Base-by-base conservation (phyloP, 2,888 invertebrate genomes). In the Scelioninae gen. 1 region DNA sequence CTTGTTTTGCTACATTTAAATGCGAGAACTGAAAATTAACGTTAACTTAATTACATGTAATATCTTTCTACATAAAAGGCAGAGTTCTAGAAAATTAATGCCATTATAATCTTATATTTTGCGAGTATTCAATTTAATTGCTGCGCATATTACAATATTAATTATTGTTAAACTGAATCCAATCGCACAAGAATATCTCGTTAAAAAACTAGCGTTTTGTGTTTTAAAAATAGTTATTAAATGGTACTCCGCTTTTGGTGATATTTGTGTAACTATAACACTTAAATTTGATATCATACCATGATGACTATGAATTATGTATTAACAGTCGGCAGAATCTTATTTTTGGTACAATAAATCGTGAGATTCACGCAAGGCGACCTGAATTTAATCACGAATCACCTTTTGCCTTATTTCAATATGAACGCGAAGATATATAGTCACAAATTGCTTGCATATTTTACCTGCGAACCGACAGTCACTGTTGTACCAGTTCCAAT, bases 391-490 rank as follows among this genome's bases (percentile, higher is more conserved):
- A 40, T 69, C 13, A n/a, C 34, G 13, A 68, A 34, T 32, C 16
- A 56, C n/a, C 16, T 58, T 60, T 60, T 53, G 45, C 45, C 63
- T 63, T 23, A 45, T 55, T 74, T 63, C 32, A 55, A 62, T 31
- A 5, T 2, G 45, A 38, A 66, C 13, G 0, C 47, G 15, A 63
- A 31, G 63, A 43, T 40, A 63, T 34, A 49, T 40, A 53, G 16
- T 58, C 10, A 11, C 16, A 69, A 68, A 75, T 78, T 45, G 43
- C 16, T 55, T 31, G 43, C 13, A 72, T 74, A 69, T 69, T 65
- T 74, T 82, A 93, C 94, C 93, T 94, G 95, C 16, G 95, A 95
- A 76, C 94, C 95, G 89, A 92, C 92, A 29, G 86, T 90, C 6
- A 60, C 82, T 58, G 84, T 84, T 23, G 86, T 90, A 15, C 88